phyloP scores from a whole-genome alignment of 2,888 invertebrate genomes.

The Agrotis clavis region DNA sequence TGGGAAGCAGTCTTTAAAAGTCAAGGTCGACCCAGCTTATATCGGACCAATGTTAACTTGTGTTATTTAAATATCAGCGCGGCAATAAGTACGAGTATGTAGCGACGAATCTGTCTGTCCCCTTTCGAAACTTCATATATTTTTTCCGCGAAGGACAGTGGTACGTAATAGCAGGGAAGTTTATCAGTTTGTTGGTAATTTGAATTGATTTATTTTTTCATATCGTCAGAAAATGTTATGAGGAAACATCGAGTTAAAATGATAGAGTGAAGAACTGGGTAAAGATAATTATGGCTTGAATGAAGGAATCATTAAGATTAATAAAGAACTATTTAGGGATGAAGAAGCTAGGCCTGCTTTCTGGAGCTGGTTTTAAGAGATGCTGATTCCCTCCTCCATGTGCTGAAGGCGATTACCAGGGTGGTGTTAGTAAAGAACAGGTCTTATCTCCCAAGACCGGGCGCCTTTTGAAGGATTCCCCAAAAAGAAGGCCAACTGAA shows the following conservation, averaged over 20 bases:
- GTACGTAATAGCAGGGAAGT: constrained; percentile 57
- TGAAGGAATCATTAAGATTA: too few species aligned
- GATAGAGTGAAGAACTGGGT: too few species aligned
- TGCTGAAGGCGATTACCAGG: too few species aligned
- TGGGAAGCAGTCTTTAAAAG: constrained; percentile 85
- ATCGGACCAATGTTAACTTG: constrained; percentile 90
- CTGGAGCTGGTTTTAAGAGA: too few species aligned
- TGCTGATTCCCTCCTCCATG: too few species aligned
- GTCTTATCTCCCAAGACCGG: too few species aligned
- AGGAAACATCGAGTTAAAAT: neutral
- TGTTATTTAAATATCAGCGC: constrained; percentile 90
- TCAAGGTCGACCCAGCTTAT: constrained; percentile 85
- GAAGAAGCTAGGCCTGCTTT: too few species aligned
- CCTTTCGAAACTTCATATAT: constrained; percentile 87
- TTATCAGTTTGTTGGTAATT: constrained; percentile 18
- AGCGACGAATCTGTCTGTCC: constrained; percentile 77
- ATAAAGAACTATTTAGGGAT: too few species aligned
- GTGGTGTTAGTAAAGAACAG: too few species aligned
- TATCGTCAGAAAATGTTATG: neutral
- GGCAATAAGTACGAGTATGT: constrained; percentile 69
- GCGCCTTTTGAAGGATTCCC: too few species aligned
- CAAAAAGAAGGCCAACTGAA: too few species aligned
- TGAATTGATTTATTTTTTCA: neutral
- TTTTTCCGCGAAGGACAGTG: constrained; percentile 81
- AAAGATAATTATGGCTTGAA: too few species aligned